Evolutionary conservation across 2,888 invertebrate species (phyloP).

Genomic region (Carterocephalus palaemon): DNA sequence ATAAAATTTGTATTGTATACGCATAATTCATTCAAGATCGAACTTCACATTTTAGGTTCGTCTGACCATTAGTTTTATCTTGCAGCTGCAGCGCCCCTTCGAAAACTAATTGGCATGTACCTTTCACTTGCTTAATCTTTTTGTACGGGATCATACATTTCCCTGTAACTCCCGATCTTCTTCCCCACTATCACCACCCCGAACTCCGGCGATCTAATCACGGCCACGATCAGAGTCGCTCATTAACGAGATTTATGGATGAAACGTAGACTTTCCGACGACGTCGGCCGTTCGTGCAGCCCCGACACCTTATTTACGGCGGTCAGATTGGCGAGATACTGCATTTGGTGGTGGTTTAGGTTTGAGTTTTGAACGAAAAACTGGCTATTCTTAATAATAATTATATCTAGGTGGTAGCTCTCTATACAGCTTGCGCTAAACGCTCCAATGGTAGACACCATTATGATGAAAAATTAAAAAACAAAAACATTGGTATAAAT

Average conservation of each 20-base stretch:
- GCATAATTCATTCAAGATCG: too few species aligned
- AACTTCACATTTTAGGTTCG: too few species aligned
- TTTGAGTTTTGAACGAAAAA: conserved; percentile 38
- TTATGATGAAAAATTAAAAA: too few species aligned
- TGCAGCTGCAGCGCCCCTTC: neutral
- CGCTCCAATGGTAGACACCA: too few species aligned
- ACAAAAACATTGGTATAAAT: too few species aligned
- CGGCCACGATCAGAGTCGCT: conserved; percentile 62
- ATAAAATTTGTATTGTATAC: too few species aligned
- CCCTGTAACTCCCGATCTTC: conserved; percentile 32
- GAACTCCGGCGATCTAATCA: conserved; percentile 60
- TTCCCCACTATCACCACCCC: conserved; percentile 33
- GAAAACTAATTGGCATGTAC: conserved; percentile 19
- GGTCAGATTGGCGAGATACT: conserved; percentile 59
- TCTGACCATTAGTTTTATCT: too few species aligned
- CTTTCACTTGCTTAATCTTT: conserved; percentile 24
- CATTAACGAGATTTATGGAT: conserved; percentile 76
- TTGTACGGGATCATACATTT: conserved; percentile 28
- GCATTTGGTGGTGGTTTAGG: conserved; percentile 38
- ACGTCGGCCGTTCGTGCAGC: conserved; percentile 57
- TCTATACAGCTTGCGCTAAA: too few species aligned
- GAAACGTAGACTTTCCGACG: conserved; percentile 62
- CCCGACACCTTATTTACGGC: conserved; percentile 65
- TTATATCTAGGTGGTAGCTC: too few species aligned
- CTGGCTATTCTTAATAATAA: conserved; percentile 17